Conservation (phyloP, 2,888 invertebrate species). For the Drosophila nr. fundita region DNA sequence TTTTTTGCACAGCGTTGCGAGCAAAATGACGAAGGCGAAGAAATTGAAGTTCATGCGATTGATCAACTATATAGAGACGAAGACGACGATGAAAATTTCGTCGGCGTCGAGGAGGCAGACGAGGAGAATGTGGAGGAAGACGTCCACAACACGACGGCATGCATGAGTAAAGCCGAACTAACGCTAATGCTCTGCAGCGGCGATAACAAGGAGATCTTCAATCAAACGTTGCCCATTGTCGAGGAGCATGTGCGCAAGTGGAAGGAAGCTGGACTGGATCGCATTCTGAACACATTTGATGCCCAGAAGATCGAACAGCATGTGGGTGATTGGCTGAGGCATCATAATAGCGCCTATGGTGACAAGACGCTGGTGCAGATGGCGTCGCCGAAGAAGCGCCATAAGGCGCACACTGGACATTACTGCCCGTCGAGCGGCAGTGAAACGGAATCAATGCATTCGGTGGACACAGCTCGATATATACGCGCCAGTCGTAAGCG, state of each 20-base stretch:
- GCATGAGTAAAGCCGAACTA: slow-evolving; percentile 58
- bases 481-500: slow-evolving; percentile 75
- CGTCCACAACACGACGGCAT: slow-evolving; percentile 40
- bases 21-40: slow-evolving; percentile 36
- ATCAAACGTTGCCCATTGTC: slow-evolving; percentile 78
- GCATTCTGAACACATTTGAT: slow-evolving; percentile 80
- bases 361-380: slow-evolving; percentile 20
- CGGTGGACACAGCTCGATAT: slow-evolving; percentile 81
- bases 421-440: slow-evolving; percentile 3
- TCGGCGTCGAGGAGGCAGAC: slow-evolving; percentile 28
- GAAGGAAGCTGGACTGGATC: slow-evolving; percentile 76
- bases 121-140: slow-evolving; percentile 50
- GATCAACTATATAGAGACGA: slow-evolving; percentile 47
- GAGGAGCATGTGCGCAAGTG: slow-evolving; percentile 78
- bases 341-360: slow-evolving; percentile 65
- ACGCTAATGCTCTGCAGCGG: slow-evolving; percentile 47
- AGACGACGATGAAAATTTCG: slow-evolving; percentile 7
- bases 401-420: not conserved
- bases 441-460: slow-evolving; percentile 79
- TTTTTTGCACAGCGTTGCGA: slow-evolving; percentile 27
- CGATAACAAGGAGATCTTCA: slow-evolving; percentile 63
- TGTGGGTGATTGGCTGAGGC: slow-evolving; percentile 80
- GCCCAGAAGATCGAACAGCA: slow-evolving; percentile 75
- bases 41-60: slow-evolving; percentile 18
- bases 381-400: not conserved